Conservation (phyloP, 2,113 vertebrate genomes). For the Notarius quadriscutis region DNA sequence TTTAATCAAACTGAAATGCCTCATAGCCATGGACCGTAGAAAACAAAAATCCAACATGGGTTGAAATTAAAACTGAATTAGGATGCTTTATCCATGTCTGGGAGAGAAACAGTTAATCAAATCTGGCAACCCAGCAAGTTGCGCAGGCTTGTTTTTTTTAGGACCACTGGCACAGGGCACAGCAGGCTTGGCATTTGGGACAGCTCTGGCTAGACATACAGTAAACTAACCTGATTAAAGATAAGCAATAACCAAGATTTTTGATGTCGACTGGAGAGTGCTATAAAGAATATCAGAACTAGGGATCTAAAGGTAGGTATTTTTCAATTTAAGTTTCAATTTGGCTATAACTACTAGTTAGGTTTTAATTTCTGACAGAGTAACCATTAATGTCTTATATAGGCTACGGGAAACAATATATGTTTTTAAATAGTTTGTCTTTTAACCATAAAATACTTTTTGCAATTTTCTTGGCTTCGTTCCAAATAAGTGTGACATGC, state of each 20-base stretch:
- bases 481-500: not conserved
- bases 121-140: slow-evolving; percentile 22
- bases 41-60: not conserved
- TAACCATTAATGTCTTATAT: not conserved
- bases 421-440: not conserved
- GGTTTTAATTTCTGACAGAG: not conserved
- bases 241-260: not conserved
- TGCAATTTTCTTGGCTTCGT: not conserved
- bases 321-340: no score
- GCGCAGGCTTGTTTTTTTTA: not conserved
- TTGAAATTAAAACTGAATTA: not conserved
- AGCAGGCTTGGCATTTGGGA: not conserved
- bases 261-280: not conserved
- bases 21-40: not conserved
- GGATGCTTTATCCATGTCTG: not conserved
- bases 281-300: not conserved
- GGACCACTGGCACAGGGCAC: slow-evolving; percentile 1
- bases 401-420: not conserved
- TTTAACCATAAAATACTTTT: not conserved
- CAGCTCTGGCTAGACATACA: not conserved
- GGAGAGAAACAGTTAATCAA: no score
- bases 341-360: not conserved
- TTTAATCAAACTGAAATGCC: not conserved
- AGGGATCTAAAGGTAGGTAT: slow-evolving; percentile 3
- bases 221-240: not conserved